Evolutionary conservation across 1,140 invertebrate species (phyloP).

Genomic region (Steinernema khuongi): DNA sequence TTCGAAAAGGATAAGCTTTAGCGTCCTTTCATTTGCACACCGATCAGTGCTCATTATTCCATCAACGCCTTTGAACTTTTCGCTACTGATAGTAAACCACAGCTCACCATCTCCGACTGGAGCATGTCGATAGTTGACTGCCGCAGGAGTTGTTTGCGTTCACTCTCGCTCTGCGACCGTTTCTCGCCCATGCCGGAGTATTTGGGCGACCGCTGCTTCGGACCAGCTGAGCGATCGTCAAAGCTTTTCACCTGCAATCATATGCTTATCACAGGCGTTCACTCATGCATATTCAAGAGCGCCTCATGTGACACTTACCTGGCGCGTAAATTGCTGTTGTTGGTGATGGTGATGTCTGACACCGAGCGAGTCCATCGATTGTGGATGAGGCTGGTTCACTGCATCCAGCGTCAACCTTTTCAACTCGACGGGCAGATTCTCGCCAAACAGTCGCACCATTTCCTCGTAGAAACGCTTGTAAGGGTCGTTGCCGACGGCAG

Average conservation of each 20-base stretch:
- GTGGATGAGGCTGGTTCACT: neutral
- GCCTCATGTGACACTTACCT: constrained; percentile 6
- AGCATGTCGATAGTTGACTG: constrained; percentile 12
- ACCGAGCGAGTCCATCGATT: constrained; percentile 1
- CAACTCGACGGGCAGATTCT: neutral
- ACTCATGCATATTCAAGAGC: neutral
- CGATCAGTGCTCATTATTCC: neutral
- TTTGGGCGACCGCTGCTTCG: constrained; percentile 1
- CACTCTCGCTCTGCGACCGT: neutral
- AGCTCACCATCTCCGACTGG: constrained; percentile 3
- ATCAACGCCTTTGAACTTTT: neutral
- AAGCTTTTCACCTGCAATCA: constrained; percentile 15
- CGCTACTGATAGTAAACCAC: neutral
- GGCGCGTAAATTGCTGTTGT: neutral
- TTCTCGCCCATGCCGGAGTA: constrained; percentile 9
- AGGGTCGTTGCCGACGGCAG: neutral
- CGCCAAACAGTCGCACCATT: constrained; percentile 12
- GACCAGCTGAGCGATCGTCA: constrained; percentile 6
- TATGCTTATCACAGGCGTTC: neutral
- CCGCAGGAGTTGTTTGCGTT: neutral
- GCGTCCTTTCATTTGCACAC: neutral
- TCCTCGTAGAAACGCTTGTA: constrained; percentile 6
- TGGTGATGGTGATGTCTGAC: neutral
- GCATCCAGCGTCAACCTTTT: neutral
- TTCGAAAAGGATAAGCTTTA: too few species aligned